Base-by-base conservation (phyloP, 2,113 vertebrate genomes). In the Malurus melanocephalus region DNA sequence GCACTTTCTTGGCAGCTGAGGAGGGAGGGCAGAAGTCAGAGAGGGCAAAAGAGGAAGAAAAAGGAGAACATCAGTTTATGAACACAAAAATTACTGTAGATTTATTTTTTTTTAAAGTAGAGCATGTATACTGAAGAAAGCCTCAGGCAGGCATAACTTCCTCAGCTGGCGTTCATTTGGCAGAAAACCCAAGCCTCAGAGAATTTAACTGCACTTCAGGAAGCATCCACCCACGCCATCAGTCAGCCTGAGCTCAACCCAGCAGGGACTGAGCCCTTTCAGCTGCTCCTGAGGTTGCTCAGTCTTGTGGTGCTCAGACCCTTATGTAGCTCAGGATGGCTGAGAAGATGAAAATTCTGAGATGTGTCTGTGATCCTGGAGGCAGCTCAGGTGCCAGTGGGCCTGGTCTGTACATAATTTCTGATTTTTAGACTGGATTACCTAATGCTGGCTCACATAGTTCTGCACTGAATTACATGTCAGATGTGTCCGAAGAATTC, bases 51-150 rank as follows among this genome's bases (percentile, higher is more conserved):
- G 89, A 77, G 89, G 81, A 93, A 95, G 87, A 94, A 93, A 94
- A 97, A 93, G 80, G 94, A 93, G 91, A 93, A 87, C 73, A 86
- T 84, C 86, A 80, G 79, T 95, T 97, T 97, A 94, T 94, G 97
- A 97, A 96, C 96, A 85, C 79, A 95, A 97, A 98, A 96, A 91
- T 95, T 97, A 97, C 94, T 97, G 96, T 94, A 94, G 85, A 71
- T 51, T 90, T 84, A 53, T 83, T 90, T 91, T 67, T 67, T 89
- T 94, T 71, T 77, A 61, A 66, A 93, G 85, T 86, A 93, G 94
- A 96, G 79, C 35, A 62, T 80, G 85, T 85, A 93, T 91, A 85
- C 89, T 94, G 90, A 89, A 97, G 73, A 94, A 95, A 95, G 94
- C 89, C 94, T 81, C 84, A 5, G 95, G 96, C 90, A 40, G 84